phyloP scores from a whole-genome alignment of 2,888 invertebrate species.

The Polydrusus cervinus region DNA sequence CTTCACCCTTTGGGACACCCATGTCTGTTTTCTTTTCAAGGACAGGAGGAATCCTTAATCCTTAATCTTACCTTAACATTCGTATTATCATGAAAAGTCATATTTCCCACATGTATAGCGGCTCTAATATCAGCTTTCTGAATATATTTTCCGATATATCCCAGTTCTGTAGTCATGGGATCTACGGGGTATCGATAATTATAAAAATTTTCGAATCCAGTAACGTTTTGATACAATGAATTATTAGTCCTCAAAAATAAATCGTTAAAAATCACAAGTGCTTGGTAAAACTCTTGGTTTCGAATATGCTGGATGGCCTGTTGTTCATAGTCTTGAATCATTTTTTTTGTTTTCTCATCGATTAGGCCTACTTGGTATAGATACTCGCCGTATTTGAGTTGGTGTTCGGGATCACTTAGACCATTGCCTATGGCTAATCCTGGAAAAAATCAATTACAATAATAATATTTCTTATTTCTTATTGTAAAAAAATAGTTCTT shows the following conservation, averaged over 20 bases:
- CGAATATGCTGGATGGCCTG: constrained; percentile 76
- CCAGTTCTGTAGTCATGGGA: constrained; percentile 68
- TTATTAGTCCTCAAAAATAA: constrained; percentile 80
- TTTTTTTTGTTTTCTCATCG: constrained; percentile 76
- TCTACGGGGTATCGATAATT: constrained; percentile 81
- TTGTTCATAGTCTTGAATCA: constrained; percentile 71
- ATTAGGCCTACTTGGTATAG: constrained; percentile 85
- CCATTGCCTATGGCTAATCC: constrained; percentile 84
- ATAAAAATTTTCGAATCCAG: constrained; percentile 85
- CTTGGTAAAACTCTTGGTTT: constrained; percentile 78
- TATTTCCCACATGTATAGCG: constrained; percentile 89
- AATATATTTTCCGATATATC: constrained; percentile 77
- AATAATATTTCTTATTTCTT: no score
- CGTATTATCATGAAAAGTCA: constrained; percentile 76
- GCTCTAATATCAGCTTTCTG: constrained; percentile 78
- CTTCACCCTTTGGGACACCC: no score
- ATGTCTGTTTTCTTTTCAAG: no score
- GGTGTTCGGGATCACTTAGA: constrained; percentile 83
- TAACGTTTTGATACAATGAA: constrained; percentile 81
- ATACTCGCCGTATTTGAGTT: constrained; percentile 84
- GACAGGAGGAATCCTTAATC: no score
- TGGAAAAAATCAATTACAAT: no score
- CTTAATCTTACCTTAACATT: constrained; percentile 76
- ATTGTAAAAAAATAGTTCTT: no score
- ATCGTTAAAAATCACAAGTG: constrained; percentile 80